Percentiles rank a stretch among this genome's conserved stretches.
Conservation (phyloP, 2,113 vertebrate genomes). For the Calypte anna region DNA sequence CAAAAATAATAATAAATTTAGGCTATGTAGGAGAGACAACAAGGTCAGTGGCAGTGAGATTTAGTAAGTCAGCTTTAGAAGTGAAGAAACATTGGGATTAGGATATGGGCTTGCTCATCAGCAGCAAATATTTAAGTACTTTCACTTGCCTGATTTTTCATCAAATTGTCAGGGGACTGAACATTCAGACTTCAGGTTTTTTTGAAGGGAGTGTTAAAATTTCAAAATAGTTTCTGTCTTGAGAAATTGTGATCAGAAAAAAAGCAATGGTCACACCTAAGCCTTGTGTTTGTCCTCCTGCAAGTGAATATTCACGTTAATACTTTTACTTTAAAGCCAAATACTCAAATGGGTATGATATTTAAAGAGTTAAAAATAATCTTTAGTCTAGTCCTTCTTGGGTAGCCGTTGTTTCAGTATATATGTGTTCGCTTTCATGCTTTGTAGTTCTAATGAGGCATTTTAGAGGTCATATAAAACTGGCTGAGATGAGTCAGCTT, state of each 20-base stretch:
- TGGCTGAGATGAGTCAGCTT: not conserved
- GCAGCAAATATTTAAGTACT: not conserved
- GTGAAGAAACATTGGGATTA: not conserved
- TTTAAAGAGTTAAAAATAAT: not conserved
- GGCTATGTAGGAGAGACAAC: not conserved
- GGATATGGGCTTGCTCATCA: not conserved
- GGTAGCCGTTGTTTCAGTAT: not conserved
- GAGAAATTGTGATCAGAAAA: not conserved
- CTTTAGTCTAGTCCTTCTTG: not conserved
- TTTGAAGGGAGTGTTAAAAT: not conserved
- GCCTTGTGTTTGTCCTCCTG: fast-evolving
- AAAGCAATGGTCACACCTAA: fast-evolving
- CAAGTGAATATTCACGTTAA: not conserved
- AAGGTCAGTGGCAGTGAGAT: not conserved
- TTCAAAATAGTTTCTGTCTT: fast-evolving
- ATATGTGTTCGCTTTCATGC: not conserved
- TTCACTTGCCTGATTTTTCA: not conserved
- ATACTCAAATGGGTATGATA: not conserved
- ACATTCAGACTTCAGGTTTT: not conserved
- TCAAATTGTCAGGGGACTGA: not conserved
- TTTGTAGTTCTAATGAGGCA: not conserved
- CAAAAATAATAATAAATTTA: not conserved
- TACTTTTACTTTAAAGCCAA: not conserved
- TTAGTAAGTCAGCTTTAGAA: not conserved
- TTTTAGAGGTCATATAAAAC: not conserved